Evolutionary conservation across 2,888 invertebrate species (phyloP).

Genomic region (Dyspetes luteomarginatus): DNA sequence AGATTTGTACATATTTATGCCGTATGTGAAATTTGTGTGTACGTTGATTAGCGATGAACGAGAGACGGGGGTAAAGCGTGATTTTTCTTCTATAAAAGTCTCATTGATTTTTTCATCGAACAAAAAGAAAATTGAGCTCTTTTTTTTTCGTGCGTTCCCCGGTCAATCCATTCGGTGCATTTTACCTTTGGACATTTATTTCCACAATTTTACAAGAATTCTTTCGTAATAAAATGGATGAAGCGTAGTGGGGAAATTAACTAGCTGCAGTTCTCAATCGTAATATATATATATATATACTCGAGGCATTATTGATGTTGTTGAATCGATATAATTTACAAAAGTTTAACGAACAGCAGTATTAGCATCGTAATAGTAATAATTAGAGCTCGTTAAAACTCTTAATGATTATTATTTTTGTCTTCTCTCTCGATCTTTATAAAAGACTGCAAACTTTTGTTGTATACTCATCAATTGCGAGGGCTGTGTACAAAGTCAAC

Average conservation of each 20-base stretch:
- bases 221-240: conserved; percentile 2
- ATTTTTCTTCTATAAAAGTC: conserved; percentile 12
- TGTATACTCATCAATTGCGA: conserved; percentile 71
- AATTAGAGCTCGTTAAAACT: conserved; percentile 3
- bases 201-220: conserved; percentile 37
- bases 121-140: conserved; percentile 2
- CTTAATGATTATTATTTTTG: conserved; percentile 12
- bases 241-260: conserved; percentile 11
- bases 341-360: conserved; percentile 30
- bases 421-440: conserved; percentile 35
- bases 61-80: conserved; percentile 11
- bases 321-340: background rate
- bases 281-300: too few relatives aligned
- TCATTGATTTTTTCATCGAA: conserved; percentile 3
- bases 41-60: conserved; percentile 45
- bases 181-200: conserved; percentile 58
- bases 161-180: conserved; percentile 51
- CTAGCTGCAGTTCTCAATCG: conserved; percentile 19
- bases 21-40: conserved; percentile 58
- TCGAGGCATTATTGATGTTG: conserved; percentile 28
- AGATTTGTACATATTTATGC: conserved; percentile 62
- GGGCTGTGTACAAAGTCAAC: conserved; percentile 68
- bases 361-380: conserved; percentile 32
- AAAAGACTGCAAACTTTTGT: conserved; percentile 64
- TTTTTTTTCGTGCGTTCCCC: background rate